Percentiles rank a stretch among this genome's conserved stretches.
Evolutionary conservation across 2,797 vertebrate species (phyloP).

Genomic region (Leuciscus waleckii): DNA sequence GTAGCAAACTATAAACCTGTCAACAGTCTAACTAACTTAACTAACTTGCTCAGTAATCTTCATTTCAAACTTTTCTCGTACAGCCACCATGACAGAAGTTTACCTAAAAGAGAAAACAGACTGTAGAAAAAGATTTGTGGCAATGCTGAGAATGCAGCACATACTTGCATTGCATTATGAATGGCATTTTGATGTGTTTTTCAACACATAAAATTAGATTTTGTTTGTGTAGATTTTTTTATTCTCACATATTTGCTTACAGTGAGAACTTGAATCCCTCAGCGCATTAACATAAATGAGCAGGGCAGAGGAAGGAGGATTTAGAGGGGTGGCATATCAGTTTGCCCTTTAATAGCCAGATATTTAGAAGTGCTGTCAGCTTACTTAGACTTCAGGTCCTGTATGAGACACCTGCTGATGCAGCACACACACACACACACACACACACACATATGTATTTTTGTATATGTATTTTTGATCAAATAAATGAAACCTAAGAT

Average conservation of each 20-base stretch:
- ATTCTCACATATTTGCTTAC: background rate
- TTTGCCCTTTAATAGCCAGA: constrained; percentile 24
- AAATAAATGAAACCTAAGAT: background rate
- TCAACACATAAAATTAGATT: background rate
- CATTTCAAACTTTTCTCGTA: background rate
- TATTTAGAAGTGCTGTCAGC: constrained; percentile 7
- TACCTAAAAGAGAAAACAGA: background rate
- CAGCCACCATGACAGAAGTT: background rate
- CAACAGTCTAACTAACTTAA: constrained; percentile 7
- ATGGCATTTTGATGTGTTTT: background rate
- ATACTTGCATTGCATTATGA: background rate
- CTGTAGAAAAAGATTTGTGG: background rate
- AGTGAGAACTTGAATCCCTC: constrained; percentile 6
- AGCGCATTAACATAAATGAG: background rate
- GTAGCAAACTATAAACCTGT: constrained; percentile 8
- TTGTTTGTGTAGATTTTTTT: background rate
- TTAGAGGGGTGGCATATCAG: constrained; percentile 1
- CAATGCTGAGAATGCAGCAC: background rate
- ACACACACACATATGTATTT: too few relatives aligned
- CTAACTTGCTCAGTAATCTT: background rate
- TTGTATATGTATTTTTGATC: background rate
- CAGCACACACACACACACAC: too few relatives aligned
- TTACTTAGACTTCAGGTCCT: background rate
- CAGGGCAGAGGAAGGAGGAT: background rate
- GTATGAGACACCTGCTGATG: constrained; percentile 28